Conservation (phyloP, 1,140 invertebrate species). For the Zaprionus gabonicus region DNA sequence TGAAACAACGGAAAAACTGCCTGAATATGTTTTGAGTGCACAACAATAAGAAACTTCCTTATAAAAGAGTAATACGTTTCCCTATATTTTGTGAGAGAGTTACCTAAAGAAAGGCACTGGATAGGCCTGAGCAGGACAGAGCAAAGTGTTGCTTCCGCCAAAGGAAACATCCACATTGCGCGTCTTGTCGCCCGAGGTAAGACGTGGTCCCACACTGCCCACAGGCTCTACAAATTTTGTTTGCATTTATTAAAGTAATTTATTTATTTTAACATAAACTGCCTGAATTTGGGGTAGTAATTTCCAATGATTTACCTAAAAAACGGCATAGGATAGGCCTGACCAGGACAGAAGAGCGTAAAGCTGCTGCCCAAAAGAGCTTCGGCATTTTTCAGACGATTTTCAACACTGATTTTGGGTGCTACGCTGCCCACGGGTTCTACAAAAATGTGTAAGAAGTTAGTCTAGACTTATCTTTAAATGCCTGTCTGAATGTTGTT, state of each 20-base stretch:
- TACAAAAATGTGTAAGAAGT: constrained; percentile 39
- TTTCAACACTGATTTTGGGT: constrained; percentile 85
- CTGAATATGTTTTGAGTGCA: constrained; percentile 12
- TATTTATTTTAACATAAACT: constrained; percentile 31
- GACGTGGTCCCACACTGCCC: constrained; percentile 63
- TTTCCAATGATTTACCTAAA: constrained; percentile 85
- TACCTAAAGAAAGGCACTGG: constrained; percentile 85
- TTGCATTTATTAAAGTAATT: neutral
- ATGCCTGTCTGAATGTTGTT: constrained; percentile 65
- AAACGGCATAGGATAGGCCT: constrained; percentile 88
- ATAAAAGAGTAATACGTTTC: neutral
- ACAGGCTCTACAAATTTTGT: constrained; percentile 52
- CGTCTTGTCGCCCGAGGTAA: constrained; percentile 72
- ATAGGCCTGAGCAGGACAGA: constrained; percentile 88
- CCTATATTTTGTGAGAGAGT: neutral
- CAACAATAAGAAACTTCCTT: neutral
- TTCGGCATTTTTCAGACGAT: constrained; percentile 86
- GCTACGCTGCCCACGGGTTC: constrained; percentile 85
- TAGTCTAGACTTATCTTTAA: neutral
- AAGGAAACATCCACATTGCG: constrained; percentile 72
- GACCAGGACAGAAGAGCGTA: constrained; percentile 86
- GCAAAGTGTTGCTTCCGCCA: constrained; percentile 85
- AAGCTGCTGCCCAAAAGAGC: constrained; percentile 84
- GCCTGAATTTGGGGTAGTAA: constrained; percentile 15
- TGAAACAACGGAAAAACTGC: constrained; percentile 34